A percentile compares a stretch with the other conserved stretches of the same genome.
These are phyloP conservation scores for Panurus biarmicus DNA, from an alignment of 2,113 vertebrate genomes.

Conservation along the genomic window DNA sequence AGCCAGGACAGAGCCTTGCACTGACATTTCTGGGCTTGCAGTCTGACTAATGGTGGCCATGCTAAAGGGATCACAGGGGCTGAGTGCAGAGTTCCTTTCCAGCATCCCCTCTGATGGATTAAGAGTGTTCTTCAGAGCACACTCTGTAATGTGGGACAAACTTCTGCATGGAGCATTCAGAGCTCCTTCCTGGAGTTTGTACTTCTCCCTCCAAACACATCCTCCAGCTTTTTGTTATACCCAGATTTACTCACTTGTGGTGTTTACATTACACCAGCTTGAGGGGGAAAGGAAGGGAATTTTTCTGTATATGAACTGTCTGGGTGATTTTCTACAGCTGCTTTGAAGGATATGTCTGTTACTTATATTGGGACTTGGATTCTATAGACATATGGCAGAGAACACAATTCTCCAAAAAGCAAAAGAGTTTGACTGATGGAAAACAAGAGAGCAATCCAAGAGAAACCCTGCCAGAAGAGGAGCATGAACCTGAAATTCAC, in stretches of 20 bases:
- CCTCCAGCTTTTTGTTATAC: neutral
- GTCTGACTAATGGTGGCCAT: neutral
- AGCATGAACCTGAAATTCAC: slow-evolving; percentile 24
- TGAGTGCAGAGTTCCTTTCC: neutral
- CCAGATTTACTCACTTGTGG: neutral
- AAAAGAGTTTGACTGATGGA: slow-evolving; percentile 39
- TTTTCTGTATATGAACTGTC: slow-evolving; percentile 49
- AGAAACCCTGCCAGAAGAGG: slow-evolving; percentile 12
- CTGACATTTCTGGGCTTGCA: neutral
- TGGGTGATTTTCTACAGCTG: slow-evolving; percentile 57
- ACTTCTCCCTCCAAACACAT: neutral
- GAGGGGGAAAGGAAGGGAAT: neutral
- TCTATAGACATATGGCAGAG: slow-evolving; percentile 18
- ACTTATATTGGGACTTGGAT: slow-evolving; percentile 41
- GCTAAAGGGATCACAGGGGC: neutral
- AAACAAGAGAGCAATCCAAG: slow-evolving; percentile 42
- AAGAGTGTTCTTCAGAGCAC: neutral
- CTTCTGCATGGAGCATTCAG: neutral
- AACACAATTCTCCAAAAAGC: slow-evolving; percentile 41
- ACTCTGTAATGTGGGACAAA: neutral
- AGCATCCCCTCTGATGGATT: neutral
- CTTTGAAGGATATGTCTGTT: slow-evolving; percentile 50
- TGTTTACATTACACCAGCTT: slow-evolving; percentile 50
- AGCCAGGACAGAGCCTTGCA: neutral
- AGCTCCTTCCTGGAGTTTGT: neutral